phyloP scores from a whole-genome alignment of 2,113 vertebrate genomes.

The Romanogobio albipinnatus region DNA sequence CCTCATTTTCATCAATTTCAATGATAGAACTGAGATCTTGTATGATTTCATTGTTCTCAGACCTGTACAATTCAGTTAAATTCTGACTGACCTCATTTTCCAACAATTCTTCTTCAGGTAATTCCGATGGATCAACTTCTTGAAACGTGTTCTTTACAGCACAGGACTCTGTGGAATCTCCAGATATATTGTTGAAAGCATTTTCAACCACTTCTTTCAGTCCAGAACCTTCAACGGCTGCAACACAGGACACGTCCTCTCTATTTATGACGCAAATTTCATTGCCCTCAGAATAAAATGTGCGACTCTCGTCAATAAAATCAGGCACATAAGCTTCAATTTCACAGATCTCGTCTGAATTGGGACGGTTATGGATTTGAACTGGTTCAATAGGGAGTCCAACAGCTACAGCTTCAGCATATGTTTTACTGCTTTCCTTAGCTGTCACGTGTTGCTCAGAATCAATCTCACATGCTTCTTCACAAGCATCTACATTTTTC shows the following conservation, averaged over 20 bases:
- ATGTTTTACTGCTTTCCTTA: slow-evolving; percentile 39
- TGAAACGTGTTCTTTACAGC: slow-evolving; percentile 3
- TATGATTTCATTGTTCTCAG: background rate
- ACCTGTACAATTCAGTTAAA: background rate
- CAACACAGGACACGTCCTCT: slow-evolving; percentile 22
- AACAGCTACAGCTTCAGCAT: slow-evolving; percentile 48
- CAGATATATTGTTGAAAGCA: slow-evolving; percentile 3
- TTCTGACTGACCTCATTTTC: slow-evolving; percentile 20
- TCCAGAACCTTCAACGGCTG: slow-evolving; percentile 21
- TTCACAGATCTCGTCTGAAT: background rate
- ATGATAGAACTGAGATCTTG: background rate
- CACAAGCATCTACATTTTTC: slow-evolving; percentile 13
- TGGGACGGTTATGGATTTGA: background rate
- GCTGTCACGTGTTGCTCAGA: background rate
- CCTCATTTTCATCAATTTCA: slow-evolving; percentile 29
- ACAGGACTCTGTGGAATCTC: background rate
- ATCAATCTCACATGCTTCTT: slow-evolving; percentile 11
- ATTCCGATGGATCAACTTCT: background rate
- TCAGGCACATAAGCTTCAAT: slow-evolving; percentile 6
- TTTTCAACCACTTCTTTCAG: slow-evolving; percentile 34
- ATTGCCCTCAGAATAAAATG: slow-evolving; percentile 8
- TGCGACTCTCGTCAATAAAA: slow-evolving; percentile 5
- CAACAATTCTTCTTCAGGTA: background rate
- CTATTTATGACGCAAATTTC: slow-evolving; percentile 16
- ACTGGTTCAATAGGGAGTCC: slow-evolving; percentile 26